Conservation (phyloP, 2,113 vertebrate species). For the Periophthalmus modestus region DNA sequence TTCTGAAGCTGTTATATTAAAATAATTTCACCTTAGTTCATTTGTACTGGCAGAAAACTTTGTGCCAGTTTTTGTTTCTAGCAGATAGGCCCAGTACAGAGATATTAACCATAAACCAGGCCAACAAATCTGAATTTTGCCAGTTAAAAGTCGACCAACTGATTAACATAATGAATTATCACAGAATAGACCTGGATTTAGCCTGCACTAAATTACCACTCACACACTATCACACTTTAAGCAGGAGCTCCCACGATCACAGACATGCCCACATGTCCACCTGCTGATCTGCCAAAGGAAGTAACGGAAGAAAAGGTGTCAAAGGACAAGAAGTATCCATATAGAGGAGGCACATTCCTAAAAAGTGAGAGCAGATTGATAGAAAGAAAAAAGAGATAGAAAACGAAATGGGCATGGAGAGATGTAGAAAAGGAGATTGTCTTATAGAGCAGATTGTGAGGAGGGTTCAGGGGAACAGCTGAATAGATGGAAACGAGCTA, state of each 20-base stretch:
- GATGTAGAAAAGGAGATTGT: slow-evolving; percentile 12
- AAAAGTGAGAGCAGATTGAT: background rate
- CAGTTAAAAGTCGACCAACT: no score
- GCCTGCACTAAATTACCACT: background rate
- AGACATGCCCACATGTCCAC: slow-evolving; percentile 2
- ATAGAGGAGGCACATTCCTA: slow-evolving; percentile 12
- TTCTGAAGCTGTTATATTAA: no score
- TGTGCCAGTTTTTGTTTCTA: no score
- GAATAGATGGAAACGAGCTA: slow-evolving; percentile 28
- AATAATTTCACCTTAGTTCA: no score
- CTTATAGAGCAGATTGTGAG: slow-evolving; percentile 43
- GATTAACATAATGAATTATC: background rate
- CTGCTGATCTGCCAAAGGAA: slow-evolving; percentile 5
- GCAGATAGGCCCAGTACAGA: no score
- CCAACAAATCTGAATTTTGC: no score
- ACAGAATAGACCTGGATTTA: background rate
- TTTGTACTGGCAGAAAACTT: no score
- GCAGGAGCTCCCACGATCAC: background rate
- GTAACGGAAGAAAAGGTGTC: slow-evolving; percentile 14
- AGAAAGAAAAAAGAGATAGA: background rate
- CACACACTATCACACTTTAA: background rate
- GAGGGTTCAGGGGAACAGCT: slow-evolving; percentile 33
- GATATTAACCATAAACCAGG: no score
- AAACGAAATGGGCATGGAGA: background rate
- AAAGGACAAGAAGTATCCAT: slow-evolving; percentile 24